phyloP scores from a whole-genome alignment of 2,888 invertebrate genomes.

The Acronicta psi region DNA sequence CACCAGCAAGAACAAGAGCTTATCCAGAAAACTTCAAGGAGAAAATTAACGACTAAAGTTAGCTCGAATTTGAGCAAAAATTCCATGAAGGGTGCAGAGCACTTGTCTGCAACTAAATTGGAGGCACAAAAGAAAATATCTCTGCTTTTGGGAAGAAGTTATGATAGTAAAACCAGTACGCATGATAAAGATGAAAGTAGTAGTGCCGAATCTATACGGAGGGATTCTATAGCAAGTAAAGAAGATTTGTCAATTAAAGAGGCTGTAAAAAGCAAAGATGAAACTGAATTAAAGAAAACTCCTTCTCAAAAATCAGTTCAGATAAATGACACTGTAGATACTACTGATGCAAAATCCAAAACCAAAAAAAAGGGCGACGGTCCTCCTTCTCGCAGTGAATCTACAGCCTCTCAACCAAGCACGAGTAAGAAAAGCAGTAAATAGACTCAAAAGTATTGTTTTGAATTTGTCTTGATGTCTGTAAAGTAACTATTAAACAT shows the following conservation, averaged over 20 bases:
- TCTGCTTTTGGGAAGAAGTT: neutral
- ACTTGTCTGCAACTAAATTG: neutral
- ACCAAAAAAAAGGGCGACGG: no score
- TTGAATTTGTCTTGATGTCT: neutral
- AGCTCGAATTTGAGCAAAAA: no score
- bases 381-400: no score
- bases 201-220: neutral
- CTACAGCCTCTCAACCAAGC: slow-evolving; percentile 15
- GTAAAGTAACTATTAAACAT: no score
- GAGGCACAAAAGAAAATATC: neutral
- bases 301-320: neutral
- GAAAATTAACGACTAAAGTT: no score
- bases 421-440: slow-evolving; percentile 21
- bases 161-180: no score
- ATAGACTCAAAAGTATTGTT: neutral
- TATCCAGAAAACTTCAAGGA: neutral
- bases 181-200: neutral
- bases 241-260: no score
- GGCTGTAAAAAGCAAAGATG: no score
- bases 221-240: neutral
- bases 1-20: neutral
- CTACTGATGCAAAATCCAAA: no score
- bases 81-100: neutral
- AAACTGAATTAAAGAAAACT: neutral
- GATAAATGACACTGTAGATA: neutral